Evolutionary conservation across 2,888 invertebrate species (phyloP), one percentile per base, ranked within the genome.

Genomic region (Philaethria dido): DNA sequence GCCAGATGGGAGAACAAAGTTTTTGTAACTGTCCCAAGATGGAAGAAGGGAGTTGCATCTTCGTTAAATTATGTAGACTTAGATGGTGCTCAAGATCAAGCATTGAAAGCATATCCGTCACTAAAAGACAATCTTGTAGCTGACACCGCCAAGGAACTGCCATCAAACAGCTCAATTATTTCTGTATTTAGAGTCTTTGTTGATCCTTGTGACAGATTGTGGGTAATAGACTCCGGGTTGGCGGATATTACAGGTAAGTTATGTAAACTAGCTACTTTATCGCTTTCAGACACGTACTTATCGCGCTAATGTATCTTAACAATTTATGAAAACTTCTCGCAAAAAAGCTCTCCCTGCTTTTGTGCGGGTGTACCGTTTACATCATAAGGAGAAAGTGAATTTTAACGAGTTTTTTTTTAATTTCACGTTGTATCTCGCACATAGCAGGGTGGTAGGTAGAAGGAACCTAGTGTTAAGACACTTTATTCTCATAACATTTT

Each of bases 151-250:
- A 88, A 86, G 4, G 83, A 83, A 36, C 75, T 94, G 3, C 89
- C 91, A 45, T 89, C 94, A 3, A 94, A 95, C 70, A 93, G 93
- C 64, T 94, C 94, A 0, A 94, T 96, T 50, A 89, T 96, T 61
- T 97, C 95, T 2, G 95, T 95, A 4, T 96, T 96, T 84, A 94
- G 97, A 69, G 89, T 96, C 22, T 93, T 93, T 72, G 94, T 95
- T 0, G 97, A 97, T 80, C 92, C 93, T 5, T 97, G 97, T 77
- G 96, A 96, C 81, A 93, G 97, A 52, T 93, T 97, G 9, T 97
- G 97, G 97, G 95, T 96, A 5, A 93, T 97, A 86, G 97, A 97
- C 80, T 95, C 96, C 0, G 97, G 97, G 63, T 85, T 96, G 44
- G 95, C 95, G 48, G 96, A 97, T 80, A 96, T 97, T 84, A 87